phyloP scores from a whole-genome alignment of 2,888 invertebrate genomes.

The Cephus runcator region DNA sequence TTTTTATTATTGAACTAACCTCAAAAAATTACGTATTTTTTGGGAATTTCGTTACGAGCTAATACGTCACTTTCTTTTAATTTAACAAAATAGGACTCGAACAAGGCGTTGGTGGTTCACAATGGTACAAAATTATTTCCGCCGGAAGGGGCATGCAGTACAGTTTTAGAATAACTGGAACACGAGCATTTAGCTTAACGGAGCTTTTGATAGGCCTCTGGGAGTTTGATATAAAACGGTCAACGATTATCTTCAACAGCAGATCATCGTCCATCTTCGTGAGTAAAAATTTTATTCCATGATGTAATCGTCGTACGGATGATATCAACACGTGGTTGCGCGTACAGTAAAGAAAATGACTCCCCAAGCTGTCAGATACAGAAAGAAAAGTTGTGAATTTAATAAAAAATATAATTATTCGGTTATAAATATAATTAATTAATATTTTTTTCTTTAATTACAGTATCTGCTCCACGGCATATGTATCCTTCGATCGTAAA shows the following conservation, averaged over 20 bases:
- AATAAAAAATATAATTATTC: too few relatives aligned
- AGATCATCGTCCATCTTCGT: too few relatives aligned
- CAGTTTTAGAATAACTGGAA: too few relatives aligned
- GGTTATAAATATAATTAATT: too few relatives aligned
- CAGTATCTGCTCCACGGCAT: not conserved
- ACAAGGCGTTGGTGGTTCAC: not conserved
- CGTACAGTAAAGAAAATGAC: not conserved
- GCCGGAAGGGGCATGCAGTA: not conserved
- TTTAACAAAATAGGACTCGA: not conserved
- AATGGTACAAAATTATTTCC: not conserved
- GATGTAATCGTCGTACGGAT: too few relatives aligned
- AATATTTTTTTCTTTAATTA: not conserved
- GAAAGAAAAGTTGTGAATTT: not conserved
- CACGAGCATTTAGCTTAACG: too few relatives aligned
- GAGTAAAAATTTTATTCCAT: too few relatives aligned
- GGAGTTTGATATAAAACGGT: too few relatives aligned
- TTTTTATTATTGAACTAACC: not conserved
- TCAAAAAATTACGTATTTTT: not conserved
- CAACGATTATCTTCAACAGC: too few relatives aligned
- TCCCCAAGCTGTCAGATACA: not conserved
- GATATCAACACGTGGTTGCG: too few relatives aligned
- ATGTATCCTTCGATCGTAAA: not conserved
- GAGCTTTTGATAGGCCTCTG: too few relatives aligned
- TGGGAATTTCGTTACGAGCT: not conserved
- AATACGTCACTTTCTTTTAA: not conserved